Conservation (phyloP, 2,888 invertebrate species). For the Electrophaes corylata region DNA sequence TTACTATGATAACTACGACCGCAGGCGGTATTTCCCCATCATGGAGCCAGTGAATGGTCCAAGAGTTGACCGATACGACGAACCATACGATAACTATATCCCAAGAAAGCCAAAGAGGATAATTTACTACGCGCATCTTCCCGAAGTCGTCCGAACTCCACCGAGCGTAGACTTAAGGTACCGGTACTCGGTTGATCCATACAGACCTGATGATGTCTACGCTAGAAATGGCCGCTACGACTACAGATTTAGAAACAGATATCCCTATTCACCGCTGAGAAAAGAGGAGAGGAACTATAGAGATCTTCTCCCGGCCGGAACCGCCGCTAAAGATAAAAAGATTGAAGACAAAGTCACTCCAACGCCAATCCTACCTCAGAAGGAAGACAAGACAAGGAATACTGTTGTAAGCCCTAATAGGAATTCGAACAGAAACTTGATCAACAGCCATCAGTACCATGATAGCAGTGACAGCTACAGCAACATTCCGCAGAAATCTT, state of each 20-base stretch:
- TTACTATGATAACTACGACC: conserved; percentile 71
- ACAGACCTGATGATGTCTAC: conserved; percentile 72
- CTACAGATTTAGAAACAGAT: conserved; percentile 71
- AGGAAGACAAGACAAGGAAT: conserved; percentile 64
- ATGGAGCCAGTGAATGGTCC: conserved; percentile 49
- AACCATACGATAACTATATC: conserved; percentile 67
- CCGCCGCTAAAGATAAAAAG: conserved; percentile 71
- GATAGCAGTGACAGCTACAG: conserved; percentile 62
- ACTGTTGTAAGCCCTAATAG: conserved; percentile 42
- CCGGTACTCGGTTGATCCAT: conserved; percentile 77
- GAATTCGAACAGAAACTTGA: conserved; percentile 60
- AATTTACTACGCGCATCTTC: conserved; percentile 88
- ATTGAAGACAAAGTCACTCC: conserved; percentile 76
- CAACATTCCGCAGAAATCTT: conserved; percentile 68
- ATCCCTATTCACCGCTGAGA: conserved; percentile 72
- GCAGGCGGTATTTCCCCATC: conserved; percentile 60
- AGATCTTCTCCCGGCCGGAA: conserved; percentile 71
- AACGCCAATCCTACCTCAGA: conserved; percentile 72
- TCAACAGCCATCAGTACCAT: conserved; percentile 80
- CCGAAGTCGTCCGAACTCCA: conserved; percentile 87
- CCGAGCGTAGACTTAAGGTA: conserved; percentile 83
- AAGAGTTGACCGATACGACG: conserved; percentile 73
- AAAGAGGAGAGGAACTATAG: conserved; percentile 78
- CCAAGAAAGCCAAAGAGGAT: conserved; percentile 84
- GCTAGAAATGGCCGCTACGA: conserved; percentile 73